Evolutionary conservation across 2,888 invertebrate genomes (phyloP).

Genomic region (Stenotaenia linearis): DNA sequence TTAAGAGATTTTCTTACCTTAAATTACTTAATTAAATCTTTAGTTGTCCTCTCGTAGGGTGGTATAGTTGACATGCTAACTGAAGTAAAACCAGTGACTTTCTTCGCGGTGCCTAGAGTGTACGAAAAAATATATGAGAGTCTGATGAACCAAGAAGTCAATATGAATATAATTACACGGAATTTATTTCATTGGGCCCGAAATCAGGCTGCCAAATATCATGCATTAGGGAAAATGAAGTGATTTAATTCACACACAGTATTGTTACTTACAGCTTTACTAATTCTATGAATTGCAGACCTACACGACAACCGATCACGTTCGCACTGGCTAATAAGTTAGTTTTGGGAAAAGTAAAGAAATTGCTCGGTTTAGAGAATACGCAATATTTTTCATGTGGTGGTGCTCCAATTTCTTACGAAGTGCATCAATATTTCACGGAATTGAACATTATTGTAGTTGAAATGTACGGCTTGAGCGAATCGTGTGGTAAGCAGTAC

Average conservation of each 20-base stretch:
- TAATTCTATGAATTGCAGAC: not conserved
- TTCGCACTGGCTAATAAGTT: not conserved
- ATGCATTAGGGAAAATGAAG: not conserved
- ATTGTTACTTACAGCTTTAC: not conserved
- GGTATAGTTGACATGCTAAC: too few species aligned
- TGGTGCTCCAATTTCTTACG: conserved; percentile 78
- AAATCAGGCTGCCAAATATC: too few species aligned
- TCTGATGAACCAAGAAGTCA: conserved; percentile 45
- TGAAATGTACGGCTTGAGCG: not conserved
- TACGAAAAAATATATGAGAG: conserved; percentile 71
- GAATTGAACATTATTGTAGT: not conserved
- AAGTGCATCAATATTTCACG: conserved; percentile 72
- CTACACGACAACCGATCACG: not conserved
- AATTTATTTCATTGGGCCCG: too few species aligned
- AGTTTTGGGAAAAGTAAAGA: not conserved
- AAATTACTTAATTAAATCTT: too few species aligned
- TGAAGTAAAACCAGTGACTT: too few species aligned
- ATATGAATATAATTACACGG: too few species aligned
- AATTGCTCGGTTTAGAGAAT: conserved; percentile 64
- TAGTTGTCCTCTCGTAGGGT: too few species aligned
- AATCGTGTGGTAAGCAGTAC: conserved; percentile 10
- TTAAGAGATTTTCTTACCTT: too few species aligned
- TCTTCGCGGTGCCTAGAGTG: conserved; percentile 47
- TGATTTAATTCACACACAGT: too few species aligned
- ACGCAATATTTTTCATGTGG: conserved; percentile 65